These are phyloP conservation scores for Odontothrips loti DNA, from an alignment of 2,888 invertebrate species.

Conservation along the genomic window DNA sequence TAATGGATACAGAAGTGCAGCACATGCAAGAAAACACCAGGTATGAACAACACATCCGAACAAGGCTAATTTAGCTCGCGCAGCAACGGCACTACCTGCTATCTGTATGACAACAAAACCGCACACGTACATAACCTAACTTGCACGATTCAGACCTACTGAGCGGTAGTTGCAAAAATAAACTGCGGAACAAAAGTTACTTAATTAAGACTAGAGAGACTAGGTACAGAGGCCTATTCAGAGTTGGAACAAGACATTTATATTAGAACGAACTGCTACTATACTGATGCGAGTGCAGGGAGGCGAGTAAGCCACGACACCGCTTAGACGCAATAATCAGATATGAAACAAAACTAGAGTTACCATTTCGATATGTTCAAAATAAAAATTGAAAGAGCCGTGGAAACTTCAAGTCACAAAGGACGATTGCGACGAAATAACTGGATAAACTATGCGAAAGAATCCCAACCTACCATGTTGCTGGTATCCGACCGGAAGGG, in stretches of 20 bases:
- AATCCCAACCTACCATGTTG: neutral
- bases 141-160: neutral
- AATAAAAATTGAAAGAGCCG: neutral
- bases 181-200: neutral
- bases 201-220: neutral
- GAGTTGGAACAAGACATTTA: neutral
- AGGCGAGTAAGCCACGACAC: neutral
- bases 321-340: neutral
- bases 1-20: too few species aligned
- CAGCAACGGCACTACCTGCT: too few species aligned
- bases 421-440: neutral
- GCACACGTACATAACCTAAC: conserved; percentile 7
- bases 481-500: neutral
- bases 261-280: neutral
- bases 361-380: neutral
- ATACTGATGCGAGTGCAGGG: neutral
- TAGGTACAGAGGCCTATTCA: neutral
- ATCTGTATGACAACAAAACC: conserved; percentile 10
- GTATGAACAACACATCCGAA: too few species aligned
- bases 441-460: neutral
- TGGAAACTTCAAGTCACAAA: neutral
- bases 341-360: neutral
- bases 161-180: neutral
- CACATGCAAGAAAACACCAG: neutral
- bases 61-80: too few species aligned